A percentile compares a stretch with the other conserved stretches of the same genome.
phyloP scores from a whole-genome alignment of 2,113 vertebrate species.

The Lipophrys pholis region DNA sequence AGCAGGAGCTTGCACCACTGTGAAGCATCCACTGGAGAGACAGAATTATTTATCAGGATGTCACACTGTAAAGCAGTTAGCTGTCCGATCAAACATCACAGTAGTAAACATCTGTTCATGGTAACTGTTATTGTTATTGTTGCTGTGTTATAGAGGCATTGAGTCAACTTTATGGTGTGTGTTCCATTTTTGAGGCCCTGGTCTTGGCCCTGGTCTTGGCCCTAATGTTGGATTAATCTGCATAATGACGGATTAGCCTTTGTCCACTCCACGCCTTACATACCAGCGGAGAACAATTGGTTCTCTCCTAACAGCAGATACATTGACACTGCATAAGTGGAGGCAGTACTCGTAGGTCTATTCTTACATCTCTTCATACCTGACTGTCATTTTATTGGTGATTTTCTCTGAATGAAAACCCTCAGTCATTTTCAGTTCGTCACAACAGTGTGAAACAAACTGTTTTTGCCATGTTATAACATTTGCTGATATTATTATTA shows the following conservation, averaged over 20 bases:
- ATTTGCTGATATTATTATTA: no score
- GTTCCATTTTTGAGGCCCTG: not conserved
- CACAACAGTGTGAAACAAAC: no score
- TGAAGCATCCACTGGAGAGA: not conserved
- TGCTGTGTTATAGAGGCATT: not conserved
- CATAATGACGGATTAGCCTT: not conserved
- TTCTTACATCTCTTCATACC: constrained; percentile 18
- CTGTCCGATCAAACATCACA: not conserved
- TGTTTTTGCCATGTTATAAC: no score
- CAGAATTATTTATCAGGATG: constrained; percentile 11
- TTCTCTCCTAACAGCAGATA: not conserved
- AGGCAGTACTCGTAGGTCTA: constrained; percentile 4
- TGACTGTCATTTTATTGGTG: constrained; percentile 17
- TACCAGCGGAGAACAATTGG: not conserved
- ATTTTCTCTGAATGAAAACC: constrained; percentile 28
- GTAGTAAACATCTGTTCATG: constrained; percentile 8
- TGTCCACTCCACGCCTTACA: not conserved
- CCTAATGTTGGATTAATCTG: not conserved
- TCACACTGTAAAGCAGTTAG: not conserved
- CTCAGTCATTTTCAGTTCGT: not conserved
- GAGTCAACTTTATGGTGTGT: not conserved
- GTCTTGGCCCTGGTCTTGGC: no score
- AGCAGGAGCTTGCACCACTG: not conserved
- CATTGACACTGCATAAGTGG: not conserved
- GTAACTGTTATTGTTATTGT: constrained; percentile 12